Evolutionary conservation across 2,113 vertebrate species (phyloP).

Genomic region (Uropsilus gracilis): DNA sequence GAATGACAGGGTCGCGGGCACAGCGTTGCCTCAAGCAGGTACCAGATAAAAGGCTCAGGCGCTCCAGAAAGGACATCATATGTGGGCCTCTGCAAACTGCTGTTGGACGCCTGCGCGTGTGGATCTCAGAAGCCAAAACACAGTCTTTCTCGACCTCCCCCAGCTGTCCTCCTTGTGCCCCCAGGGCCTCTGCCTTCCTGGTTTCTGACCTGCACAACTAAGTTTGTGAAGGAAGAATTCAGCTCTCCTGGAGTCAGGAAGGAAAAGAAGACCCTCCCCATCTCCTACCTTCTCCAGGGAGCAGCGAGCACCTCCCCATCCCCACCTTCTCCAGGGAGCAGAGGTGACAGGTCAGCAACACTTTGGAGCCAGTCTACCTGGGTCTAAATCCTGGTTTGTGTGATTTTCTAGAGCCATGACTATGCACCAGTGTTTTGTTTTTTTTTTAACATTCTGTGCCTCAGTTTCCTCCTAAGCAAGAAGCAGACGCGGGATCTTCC

Average conservation of each 20-base stretch:
- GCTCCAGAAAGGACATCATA: background rate
- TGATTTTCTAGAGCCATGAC: background rate
- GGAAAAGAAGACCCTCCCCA: fast-evolving
- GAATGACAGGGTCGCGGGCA: background rate
- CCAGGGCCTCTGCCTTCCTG: background rate
- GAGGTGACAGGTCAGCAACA: too few species aligned
- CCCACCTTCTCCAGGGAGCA: background rate
- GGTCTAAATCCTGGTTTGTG: background rate
- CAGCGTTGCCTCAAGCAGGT: too few species aligned
- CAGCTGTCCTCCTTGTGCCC: background rate
- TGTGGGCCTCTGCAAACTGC: background rate
- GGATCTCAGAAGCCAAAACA: background rate
- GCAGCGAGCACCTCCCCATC: fast-evolving
- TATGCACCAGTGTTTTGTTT: background rate
- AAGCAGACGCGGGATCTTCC: background rate
- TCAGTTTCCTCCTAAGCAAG: background rate
- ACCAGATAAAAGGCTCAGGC: background rate
- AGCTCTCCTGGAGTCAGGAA: background rate
- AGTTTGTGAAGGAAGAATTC: background rate
- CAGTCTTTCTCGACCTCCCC: background rate
- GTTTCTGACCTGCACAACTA: background rate
- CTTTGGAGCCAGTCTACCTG: background rate
- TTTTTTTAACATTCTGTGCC: background rate
- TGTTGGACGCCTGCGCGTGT: background rate
- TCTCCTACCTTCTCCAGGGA: background rate